Base-by-base conservation (phyloP, 2,888 invertebrate species). In the Gastracanthus pulcherrimus region DNA sequence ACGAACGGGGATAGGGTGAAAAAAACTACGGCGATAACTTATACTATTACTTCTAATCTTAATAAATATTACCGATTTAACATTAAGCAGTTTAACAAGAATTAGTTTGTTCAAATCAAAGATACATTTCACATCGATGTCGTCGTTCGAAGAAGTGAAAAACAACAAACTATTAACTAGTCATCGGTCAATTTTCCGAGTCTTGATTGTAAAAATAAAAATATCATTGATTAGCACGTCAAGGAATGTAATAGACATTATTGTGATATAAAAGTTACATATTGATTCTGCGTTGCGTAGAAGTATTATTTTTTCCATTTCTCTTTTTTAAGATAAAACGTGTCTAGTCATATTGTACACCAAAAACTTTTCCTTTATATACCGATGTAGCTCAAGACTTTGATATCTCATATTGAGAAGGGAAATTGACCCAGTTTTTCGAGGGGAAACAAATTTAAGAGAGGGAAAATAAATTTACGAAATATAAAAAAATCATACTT, bases 321-420 rank as follows among this genome's bases (percentile, higher is more conserved):
- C 19, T 51, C 36, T 48, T 34, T 62, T 48, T 31, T 60, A 29
- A 19, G 34, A 75, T 23, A 31, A 67, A 76, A 29, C n/a, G 23
- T 34, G n/a, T 29, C 31, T 60, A 69, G 69, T 76, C 48, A 48
- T 38, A 13, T 11, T 69, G 16, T 13, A 38, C 34, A 34, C 23
- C 48, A 4, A 26, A 45, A 3, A 9, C 31, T 26, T 69, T 51
- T 64, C n/a, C 36, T 71, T 71, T 48, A 19, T 55, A 78, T 23
- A 45, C 45, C 16, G 19, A 62, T 38, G 16, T 31, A 19, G 11
- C 41, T 67, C 69, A 62, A 48, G 62, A 80, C 75, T 75, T 74
- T 38, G 34, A 80, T 75, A 69, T 80, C 80, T 80, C 80, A 80
- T 80, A 80, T 80, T 80, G 75, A 80, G 74, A 80, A 75, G 69